Percentiles rank a stretch among this genome's conserved stretches.
phyloP scores from a whole-genome alignment of 2,888 invertebrate species.

The Pandemis cinnamomeana region DNA sequence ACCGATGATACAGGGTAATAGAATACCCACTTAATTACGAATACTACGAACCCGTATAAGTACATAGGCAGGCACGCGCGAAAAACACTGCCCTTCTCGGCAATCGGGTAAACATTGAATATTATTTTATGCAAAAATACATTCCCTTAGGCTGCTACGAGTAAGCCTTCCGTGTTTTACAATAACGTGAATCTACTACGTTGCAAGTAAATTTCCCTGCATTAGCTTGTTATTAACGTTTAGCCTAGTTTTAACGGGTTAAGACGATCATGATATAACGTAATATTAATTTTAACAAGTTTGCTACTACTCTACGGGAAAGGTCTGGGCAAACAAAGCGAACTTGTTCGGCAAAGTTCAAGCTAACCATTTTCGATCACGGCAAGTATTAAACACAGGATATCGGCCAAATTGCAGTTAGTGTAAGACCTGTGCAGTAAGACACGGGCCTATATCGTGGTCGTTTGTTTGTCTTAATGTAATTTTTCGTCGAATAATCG shows the following conservation, averaged over 20 bases:
- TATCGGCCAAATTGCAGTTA: constrained; percentile 11
- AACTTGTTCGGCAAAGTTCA: constrained; percentile 22
- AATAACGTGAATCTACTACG: not conserved
- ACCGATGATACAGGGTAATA: too few species aligned
- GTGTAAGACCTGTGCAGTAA: not conserved
- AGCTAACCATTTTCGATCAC: constrained; percentile 15
- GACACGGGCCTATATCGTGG: too few species aligned
- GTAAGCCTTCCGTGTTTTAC: not conserved
- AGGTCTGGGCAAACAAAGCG: constrained; percentile 8
- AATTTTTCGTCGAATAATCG: too few species aligned
- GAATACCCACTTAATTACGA: too few species aligned
- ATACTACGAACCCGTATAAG: too few species aligned
- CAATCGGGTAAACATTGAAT: too few species aligned
- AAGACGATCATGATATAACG: not conserved
- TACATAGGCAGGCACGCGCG: too few species aligned
- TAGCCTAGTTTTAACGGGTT: not conserved
- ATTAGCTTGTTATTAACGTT: not conserved
- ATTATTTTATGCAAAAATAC: not conserved
- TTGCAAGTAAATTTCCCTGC: not conserved
- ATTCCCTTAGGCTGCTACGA: not conserved
- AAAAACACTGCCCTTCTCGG: too few species aligned
- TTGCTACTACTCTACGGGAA: constrained; percentile 7
- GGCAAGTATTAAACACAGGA: constrained; percentile 8
- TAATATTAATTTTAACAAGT: constrained; percentile 14
- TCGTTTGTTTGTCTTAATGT: too few species aligned